Evolutionary conservation across 2,797 vertebrate genomes (phyloP).

Genomic region (Bucorvus abyssinicus): DNA sequence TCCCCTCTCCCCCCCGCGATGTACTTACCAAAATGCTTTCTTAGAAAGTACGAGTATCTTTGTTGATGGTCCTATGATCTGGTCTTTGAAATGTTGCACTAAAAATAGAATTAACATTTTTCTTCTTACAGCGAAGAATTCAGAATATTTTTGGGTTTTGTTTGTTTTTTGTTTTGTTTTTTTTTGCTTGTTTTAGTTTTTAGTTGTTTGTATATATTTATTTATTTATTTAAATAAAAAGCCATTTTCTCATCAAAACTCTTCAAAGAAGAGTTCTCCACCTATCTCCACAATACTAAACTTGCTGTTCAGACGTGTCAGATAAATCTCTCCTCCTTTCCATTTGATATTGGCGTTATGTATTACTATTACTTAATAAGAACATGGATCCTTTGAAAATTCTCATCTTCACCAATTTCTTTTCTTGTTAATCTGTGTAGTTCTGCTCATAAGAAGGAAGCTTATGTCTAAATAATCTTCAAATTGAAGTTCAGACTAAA

Average conservation of each 20-base stretch:
- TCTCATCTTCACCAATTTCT: background rate
- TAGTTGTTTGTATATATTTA: background rate
- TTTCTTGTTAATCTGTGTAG: background rate
- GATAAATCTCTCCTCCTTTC: background rate
- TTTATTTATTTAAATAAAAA: background rate
- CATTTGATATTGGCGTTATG: background rate
- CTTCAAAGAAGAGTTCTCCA: background rate
- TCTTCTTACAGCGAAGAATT: background rate
- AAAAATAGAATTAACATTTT: background rate
- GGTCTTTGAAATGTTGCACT: background rate
- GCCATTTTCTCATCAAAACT: background rate
- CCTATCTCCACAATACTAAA: background rate
- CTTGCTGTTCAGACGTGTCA: background rate
- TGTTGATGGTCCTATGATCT: background rate
- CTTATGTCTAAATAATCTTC: background rate
- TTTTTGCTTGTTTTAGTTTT: background rate
- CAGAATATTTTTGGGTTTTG: background rate
- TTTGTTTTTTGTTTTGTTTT: background rate
- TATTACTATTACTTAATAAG: background rate
- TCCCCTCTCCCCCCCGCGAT: background rate
- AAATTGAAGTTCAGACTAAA: background rate
- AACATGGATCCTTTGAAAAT: background rate
- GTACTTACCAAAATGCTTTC: background rate
- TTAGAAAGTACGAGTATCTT: background rate
- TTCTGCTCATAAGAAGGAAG: background rate